A percentile compares a stretch with the other conserved stretches of the same genome.
Conservation (phyloP, 2,797 vertebrate species). For the Muscicapa striata region DNA sequence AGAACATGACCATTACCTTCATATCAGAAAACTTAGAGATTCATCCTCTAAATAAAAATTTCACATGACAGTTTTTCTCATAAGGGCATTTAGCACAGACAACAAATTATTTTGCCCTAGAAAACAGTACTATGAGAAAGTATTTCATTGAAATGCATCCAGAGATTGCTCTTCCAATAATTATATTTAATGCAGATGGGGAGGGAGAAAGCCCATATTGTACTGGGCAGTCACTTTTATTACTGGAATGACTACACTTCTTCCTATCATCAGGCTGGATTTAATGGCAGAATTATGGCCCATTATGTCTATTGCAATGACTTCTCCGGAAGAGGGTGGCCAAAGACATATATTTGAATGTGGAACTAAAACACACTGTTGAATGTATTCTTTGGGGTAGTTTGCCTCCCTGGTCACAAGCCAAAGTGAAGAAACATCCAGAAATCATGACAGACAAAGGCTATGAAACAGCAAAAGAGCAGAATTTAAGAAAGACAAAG, state of each 20-base stretch:
- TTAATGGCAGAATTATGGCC: conserved; percentile 43
- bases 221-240: conserved; percentile 55
- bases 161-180: conserved; percentile 39
- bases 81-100: not conserved
- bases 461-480: not conserved
- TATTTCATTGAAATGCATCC: conserved; percentile 27
- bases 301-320: conserved; percentile 32
- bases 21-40: not conserved
- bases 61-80: not conserved
- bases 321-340: not conserved
- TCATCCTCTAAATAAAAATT: not conserved
- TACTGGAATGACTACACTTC: conserved; percentile 45
- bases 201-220: not conserved
- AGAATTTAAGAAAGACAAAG: not conserved
- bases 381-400: not conserved
- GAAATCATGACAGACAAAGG: not conserved
- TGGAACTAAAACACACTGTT: not conserved
- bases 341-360: not conserved
- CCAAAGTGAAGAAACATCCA: not conserved
- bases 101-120: conserved; percentile 42
- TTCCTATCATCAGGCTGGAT: conserved; percentile 25
- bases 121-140: not conserved
- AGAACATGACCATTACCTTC: not conserved
- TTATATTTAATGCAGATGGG: conserved; percentile 27
- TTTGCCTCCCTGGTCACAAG: conserved; percentile 8